A percentile compares a stretch with the other conserved stretches of the same genome.
These are phyloP conservation scores for Nycticebus coucang DNA, from an alignment of 2,113 vertebrate genomes.

Conservation along the genomic window DNA sequence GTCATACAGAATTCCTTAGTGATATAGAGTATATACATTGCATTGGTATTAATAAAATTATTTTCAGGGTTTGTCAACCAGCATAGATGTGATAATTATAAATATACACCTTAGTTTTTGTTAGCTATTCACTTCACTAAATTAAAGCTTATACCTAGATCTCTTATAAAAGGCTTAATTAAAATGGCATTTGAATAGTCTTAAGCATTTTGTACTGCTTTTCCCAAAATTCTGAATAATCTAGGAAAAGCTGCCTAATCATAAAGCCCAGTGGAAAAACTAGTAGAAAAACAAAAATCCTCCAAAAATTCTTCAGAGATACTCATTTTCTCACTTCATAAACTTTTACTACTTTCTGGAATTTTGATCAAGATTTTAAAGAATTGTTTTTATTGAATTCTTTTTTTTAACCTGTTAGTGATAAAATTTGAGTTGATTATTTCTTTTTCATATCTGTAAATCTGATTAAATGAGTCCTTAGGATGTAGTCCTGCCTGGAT, in stretches of 20 bases:
- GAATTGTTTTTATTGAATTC: conserved; percentile 7
- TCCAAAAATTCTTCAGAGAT: neutral
- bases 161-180: conserved; percentile 28
- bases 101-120: neutral
- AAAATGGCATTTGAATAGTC: neutral
- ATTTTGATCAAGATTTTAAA: conserved; percentile 35
- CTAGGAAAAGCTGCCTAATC: neutral
- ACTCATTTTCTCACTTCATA: conserved; percentile 40
- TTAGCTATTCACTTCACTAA: conserved; percentile 46
- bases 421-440: conserved; percentile 10
- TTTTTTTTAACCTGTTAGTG: neutral
- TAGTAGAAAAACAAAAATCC: conserved; percentile 10
- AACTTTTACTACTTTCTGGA: conserved; percentile 37
- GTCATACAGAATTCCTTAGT: neutral
- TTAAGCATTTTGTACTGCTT: conserved; percentile 13
- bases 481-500: conserved; percentile 10
- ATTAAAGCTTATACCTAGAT: neutral
- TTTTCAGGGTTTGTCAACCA: conserved; percentile 22
- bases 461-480: conserved; percentile 26
- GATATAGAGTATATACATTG: neutral
- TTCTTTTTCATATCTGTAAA: conserved; percentile 14
- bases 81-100: neutral
- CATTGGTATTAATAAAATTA: conserved; percentile 2
- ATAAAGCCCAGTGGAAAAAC: neutral
- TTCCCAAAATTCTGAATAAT: conserved; percentile 13